Percentiles rank a stretch among this genome's conserved stretches.
Conservation (phyloP, 2,797 vertebrate genomes). For the Brotula barbata region DNA sequence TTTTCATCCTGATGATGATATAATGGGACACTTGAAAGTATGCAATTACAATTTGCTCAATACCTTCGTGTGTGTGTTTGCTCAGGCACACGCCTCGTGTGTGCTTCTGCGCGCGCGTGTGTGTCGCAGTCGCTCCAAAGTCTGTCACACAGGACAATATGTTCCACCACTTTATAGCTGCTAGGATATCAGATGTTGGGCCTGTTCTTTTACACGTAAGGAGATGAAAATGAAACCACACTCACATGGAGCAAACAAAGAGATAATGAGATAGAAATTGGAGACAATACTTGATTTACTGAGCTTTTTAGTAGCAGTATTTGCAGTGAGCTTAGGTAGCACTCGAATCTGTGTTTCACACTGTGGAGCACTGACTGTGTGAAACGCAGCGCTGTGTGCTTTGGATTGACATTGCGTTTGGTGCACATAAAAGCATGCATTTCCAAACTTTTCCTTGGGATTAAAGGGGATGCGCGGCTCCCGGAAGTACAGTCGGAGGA, state of each 20-base stretch:
- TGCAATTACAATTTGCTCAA: background rate
- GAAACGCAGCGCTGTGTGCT: constrained; percentile 56
- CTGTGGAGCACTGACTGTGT: constrained; percentile 51
- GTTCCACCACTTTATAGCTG: constrained; percentile 51
- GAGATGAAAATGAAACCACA: constrained; percentile 39
- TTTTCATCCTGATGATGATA: constrained; percentile 10
- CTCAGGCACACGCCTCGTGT: background rate
- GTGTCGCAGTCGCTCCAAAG: constrained; percentile 20
- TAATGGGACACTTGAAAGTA: background rate
- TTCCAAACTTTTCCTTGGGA: constrained; percentile 58
- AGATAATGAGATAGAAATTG: constrained; percentile 49
- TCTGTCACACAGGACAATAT: constrained; percentile 41
- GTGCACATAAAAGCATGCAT: constrained; percentile 56
- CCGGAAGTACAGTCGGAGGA: constrained; percentile 71
- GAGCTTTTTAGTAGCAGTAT: constrained; percentile 47
- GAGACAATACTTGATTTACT: constrained; percentile 52
- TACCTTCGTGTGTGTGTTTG: constrained; percentile 14
- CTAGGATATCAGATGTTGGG: constrained; percentile 49
- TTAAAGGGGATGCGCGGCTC: constrained; percentile 57
- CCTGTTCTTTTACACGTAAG: constrained; percentile 26
- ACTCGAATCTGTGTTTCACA: constrained; percentile 43
- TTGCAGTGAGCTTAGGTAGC: constrained; percentile 49
- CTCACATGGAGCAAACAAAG: constrained; percentile 40
- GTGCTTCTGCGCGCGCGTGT: background rate
- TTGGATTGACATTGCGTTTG: constrained; percentile 57